Conservation (phyloP, 2,888 invertebrate species). For the Acanthosepion esculentum region DNA sequence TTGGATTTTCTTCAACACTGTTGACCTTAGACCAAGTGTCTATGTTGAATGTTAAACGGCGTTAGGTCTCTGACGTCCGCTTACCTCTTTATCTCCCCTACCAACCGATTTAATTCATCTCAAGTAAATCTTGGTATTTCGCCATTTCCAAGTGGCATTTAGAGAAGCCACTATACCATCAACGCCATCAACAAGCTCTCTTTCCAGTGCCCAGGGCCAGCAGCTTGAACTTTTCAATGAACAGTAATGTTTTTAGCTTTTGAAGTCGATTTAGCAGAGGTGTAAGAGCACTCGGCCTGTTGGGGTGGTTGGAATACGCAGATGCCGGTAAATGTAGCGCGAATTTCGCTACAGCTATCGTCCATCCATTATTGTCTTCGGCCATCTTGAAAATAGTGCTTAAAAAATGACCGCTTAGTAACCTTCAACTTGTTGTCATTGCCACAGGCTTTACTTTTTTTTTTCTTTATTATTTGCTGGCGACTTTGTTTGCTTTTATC, state of each 20-base stretch:
- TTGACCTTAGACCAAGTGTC: neutral
- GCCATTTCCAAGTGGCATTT: constrained; percentile 1
- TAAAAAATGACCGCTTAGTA: no score
- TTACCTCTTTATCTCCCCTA: neutral
- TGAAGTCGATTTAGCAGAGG: constrained; percentile 4
- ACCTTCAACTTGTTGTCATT: no score
- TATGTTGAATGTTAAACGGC: constrained; percentile 17
- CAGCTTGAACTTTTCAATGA: constrained; percentile 7
- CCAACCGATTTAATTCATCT: neutral
- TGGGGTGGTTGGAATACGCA: neutral
- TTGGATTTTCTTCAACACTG: neutral
- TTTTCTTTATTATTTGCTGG: no score
- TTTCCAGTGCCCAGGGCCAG: neutral
- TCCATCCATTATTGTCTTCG: neutral
- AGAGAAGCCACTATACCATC: neutral
- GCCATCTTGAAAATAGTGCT: neutral
- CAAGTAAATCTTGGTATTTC: constrained; percentile 18
- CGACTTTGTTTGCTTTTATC: no score
- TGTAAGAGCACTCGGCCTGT: neutral
- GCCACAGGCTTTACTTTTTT: no score
- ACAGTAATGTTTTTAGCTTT: neutral
- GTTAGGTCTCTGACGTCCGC: neutral
- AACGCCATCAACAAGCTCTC: neutral
- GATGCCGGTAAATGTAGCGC: neutral
- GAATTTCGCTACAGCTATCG: neutral